Evolutionary conservation across 2,113 vertebrate species (phyloP).

Genomic region (Gnathonemus echidnorhynchus): DNA sequence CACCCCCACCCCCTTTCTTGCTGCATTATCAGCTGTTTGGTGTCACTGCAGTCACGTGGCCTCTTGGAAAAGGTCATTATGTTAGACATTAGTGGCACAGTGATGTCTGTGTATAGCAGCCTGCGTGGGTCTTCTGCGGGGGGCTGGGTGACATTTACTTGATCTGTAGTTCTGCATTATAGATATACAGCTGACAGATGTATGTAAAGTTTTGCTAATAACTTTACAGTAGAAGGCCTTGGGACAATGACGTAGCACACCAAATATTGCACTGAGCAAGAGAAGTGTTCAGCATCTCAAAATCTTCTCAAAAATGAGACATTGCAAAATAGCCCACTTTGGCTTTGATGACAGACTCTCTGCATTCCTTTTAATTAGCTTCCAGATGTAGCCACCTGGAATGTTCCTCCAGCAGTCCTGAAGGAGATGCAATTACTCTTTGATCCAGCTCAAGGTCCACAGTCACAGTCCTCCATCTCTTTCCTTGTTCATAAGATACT

Average conservation of each 20-base stretch:
- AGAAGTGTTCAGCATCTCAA: not conserved
- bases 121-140: not conserved
- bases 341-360: not conserved
- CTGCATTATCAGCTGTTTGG: not conserved
- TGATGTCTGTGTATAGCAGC: not conserved
- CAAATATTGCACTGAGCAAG: not conserved
- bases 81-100: not conserved
- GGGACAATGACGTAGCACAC: not conserved
- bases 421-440: not conserved
- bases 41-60: not conserved
- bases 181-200: not conserved
- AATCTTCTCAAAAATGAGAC: not conserved
- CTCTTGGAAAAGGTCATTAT: not conserved
- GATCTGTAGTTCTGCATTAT: not conserved
- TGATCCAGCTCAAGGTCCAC: not conserved
- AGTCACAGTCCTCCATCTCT: not conserved
- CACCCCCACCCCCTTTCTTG: not conserved
- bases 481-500: not conserved
- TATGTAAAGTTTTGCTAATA: not conserved
- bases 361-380: not conserved
- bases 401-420: not conserved
- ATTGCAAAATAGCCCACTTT: not conserved
- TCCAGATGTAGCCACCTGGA: not conserved
- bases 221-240: not conserved
- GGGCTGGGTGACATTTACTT: not conserved